A percentile compares a stretch with the other conserved stretches of the same genome.
Evolutionary conservation across 1,140 invertebrate genomes (phyloP).

Genomic region (Triops longicaudatus): DNA sequence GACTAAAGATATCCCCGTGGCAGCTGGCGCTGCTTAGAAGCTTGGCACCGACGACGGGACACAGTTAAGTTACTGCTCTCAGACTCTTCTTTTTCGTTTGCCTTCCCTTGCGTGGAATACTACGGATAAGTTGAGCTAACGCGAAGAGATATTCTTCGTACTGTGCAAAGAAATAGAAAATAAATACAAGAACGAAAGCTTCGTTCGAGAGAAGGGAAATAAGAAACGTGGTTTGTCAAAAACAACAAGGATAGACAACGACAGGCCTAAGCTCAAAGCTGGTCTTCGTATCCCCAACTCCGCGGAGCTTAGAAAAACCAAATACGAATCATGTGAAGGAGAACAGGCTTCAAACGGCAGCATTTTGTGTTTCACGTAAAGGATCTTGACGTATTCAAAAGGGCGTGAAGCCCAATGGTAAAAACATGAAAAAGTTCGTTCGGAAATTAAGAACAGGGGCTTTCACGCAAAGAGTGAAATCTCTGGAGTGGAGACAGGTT

Average conservation of each 20-base stretch:
- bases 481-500: too few species aligned
- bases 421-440: too few species aligned
- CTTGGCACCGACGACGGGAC: not conserved
- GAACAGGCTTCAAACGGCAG: too few species aligned
- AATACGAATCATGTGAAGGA: too few species aligned
- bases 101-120: too few species aligned
- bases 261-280: not conserved
- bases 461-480: too few species aligned
- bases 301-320: too few species aligned
- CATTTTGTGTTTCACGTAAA: too few species aligned
- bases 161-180: too few species aligned
- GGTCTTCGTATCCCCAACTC: not conserved
- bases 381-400: too few species aligned
- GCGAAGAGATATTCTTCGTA: not conserved
- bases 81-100: not conserved
- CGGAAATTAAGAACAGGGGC: too few species aligned
- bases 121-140: not conserved
- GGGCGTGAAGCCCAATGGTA: too few species aligned
- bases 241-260: not conserved
- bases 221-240: not conserved
- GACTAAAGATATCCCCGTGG: not conserved
- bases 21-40: constrained; percentile 5
- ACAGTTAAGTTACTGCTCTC: not conserved
- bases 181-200: not conserved
- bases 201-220: not conserved